These are phyloP conservation scores for Myotis findleyi DNA, from an alignment of 2,797 vertebrate genomes.

Conservation along the genomic window DNA sequence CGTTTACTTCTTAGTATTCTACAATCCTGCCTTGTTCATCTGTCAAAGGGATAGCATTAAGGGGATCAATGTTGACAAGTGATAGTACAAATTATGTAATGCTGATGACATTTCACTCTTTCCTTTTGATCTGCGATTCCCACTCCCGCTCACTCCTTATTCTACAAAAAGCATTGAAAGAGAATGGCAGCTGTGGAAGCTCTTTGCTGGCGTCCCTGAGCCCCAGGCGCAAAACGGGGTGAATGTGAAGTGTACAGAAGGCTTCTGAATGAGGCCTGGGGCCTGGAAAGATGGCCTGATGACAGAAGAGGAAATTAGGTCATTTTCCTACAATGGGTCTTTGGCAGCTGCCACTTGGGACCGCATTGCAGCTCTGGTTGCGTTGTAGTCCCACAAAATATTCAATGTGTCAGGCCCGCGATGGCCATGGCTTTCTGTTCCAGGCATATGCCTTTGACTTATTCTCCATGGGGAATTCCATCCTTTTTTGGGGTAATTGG, in stretches of 20 bases:
- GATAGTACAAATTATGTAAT: constrained; percentile 90
- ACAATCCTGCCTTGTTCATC: constrained; percentile 85
- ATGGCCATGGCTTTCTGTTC: background rate
- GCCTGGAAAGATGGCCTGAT: constrained; percentile 64
- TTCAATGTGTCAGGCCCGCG: background rate
- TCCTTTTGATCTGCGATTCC: constrained; percentile 87
- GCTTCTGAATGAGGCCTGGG: constrained; percentile 57
- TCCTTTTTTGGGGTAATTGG: background rate
- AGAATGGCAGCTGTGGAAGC: constrained; percentile 76
- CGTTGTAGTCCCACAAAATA: background rate
- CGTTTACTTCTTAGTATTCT: constrained; percentile 86
- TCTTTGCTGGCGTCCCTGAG: constrained; percentile 59
- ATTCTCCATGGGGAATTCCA: background rate
- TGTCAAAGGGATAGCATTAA: constrained; percentile 87
- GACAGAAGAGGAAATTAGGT: constrained; percentile 78
- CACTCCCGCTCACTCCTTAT: constrained; percentile 85
- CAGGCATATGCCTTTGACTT: constrained; percentile 1
- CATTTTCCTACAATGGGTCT: constrained; percentile 53
- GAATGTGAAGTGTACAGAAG: constrained; percentile 48
- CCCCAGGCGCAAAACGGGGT: constrained; percentile 25
- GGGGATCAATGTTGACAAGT: constrained; percentile 89
- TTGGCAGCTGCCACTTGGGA: constrained; percentile 51
- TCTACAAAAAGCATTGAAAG: constrained; percentile 82
- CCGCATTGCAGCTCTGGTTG: background rate
- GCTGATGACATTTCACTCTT: constrained; percentile 87